Percentiles rank a stretch among this genome's conserved stretches.
Conservation (phyloP, 35 echinoderm and acorn worm species). For the Acanthaster planci region DNA sequence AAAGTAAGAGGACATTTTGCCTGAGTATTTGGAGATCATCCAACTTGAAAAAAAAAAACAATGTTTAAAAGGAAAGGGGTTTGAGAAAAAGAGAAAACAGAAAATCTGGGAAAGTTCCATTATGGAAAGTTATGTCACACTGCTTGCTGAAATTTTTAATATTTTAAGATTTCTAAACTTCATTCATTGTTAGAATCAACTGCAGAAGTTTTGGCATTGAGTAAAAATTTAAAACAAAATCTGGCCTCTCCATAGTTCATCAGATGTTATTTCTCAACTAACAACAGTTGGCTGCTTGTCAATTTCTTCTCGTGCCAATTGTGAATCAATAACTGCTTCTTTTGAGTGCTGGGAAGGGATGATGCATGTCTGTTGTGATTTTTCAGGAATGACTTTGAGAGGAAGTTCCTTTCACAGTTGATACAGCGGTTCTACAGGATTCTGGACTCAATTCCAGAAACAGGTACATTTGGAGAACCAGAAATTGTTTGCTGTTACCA, state of each 20-base stretch:
- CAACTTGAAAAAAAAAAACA: neutral
- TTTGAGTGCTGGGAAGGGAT: neutral
- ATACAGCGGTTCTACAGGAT: slow-evolving; percentile 78
- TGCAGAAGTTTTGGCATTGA: too few species aligned
- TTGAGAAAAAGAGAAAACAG: too few species aligned
- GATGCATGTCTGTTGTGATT: neutral
- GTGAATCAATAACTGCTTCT: neutral
- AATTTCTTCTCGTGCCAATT: neutral
- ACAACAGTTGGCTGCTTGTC: neutral
- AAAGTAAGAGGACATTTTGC: slow-evolving; percentile 55
- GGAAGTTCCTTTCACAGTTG: slow-evolving; percentile 61
- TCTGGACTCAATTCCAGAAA: slow-evolving; percentile 71
- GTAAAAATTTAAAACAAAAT: too few species aligned
- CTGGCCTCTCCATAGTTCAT: too few species aligned
- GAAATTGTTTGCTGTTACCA: too few species aligned
- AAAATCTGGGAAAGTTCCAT: too few species aligned
- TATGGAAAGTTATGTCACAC: too few species aligned
- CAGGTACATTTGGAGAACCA: slow-evolving; percentile 41
- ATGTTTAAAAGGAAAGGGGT: too few species aligned
- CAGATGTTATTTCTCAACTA: too few species aligned
- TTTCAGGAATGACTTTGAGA: slow-evolving; percentile 88
- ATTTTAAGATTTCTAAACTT: too few species aligned
- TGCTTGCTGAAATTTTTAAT: too few species aligned
- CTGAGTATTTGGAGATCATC: neutral
- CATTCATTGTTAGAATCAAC: too few species aligned